Evolutionary conservation across 2,888 invertebrate species (phyloP).

Genomic region (Orthosia cruda): DNA sequence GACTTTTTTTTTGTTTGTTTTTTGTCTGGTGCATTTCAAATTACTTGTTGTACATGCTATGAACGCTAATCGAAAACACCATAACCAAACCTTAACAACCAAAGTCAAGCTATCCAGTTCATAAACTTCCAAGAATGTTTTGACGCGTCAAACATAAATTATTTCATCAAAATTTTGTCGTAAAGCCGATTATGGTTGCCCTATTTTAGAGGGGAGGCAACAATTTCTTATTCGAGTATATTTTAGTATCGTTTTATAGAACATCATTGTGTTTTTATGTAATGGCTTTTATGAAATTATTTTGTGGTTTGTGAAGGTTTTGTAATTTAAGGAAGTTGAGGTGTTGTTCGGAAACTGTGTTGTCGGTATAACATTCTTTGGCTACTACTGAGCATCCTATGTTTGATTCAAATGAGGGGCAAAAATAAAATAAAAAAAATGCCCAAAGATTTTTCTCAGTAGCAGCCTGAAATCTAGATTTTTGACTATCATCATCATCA

Average conservation of each 20-base stretch:
- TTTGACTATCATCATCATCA: too few relatives aligned
- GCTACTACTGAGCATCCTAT: too few relatives aligned
- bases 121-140: constrained; percentile 61
- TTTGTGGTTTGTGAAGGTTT: constrained; percentile 41
- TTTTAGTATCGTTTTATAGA: constrained; percentile 38
- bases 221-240: constrained; percentile 47
- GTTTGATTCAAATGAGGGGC: too few relatives aligned
- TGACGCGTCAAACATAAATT: constrained; percentile 64
- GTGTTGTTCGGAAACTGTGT: neutral
- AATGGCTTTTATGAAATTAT: constrained; percentile 41
- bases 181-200: constrained; percentile 64
- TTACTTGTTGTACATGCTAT: too few relatives aligned
- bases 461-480: too few relatives aligned
- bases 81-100: constrained; percentile 15
- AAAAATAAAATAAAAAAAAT: too few relatives aligned
- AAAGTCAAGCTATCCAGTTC: constrained; percentile 53
- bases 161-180: constrained; percentile 63
- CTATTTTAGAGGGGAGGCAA: constrained; percentile 34
- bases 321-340: constrained; percentile 11
- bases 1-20: too few relatives aligned
- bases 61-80: constrained; percentile 9
- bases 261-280: constrained; percentile 44
- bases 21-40: too few relatives aligned
- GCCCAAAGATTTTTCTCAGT: too few relatives aligned
- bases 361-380: neutral